A percentile compares a stretch with the other conserved stretches of the same genome.
phyloP scores from a whole-genome alignment of 2,113 vertebrate species.

The Lepidothrix coronata region DNA sequence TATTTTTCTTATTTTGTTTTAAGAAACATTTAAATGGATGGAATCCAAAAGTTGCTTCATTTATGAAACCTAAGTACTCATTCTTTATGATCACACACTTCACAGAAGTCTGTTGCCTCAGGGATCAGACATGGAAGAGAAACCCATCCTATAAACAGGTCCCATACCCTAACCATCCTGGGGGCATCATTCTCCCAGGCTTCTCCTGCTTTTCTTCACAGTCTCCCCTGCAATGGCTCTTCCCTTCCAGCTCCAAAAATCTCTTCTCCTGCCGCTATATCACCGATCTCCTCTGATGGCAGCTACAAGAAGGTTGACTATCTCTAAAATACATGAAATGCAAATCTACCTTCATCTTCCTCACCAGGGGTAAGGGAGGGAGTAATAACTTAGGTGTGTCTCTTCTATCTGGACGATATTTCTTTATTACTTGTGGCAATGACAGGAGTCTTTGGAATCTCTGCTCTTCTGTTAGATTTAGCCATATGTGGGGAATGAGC shows the following conservation, averaged over 20 bases:
- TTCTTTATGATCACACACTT: not conserved
- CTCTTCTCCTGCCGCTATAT: not conserved
- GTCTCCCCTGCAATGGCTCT: not conserved
- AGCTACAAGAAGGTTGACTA: not conserved
- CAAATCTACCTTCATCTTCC: not conserved
- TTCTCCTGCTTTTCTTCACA: not conserved
- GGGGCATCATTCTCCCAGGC: not conserved
- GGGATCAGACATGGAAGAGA: not conserved
- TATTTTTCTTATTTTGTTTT: not conserved
- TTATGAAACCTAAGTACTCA: not conserved
- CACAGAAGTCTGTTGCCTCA: not conserved
- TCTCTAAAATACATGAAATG: not conserved
- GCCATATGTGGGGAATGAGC: not conserved
- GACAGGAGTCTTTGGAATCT: not conserved
- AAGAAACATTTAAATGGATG: not conserved
- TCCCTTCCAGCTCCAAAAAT: not conserved
- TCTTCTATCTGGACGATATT: not conserved
- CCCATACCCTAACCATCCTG: not conserved
- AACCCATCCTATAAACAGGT: not conserved
- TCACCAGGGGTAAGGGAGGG: not conserved
- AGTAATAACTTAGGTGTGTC: not conserved
- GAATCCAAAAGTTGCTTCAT: not conserved
- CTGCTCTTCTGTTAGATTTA: not conserved
- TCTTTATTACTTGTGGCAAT: not conserved
- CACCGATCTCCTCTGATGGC: not conserved